Conservation (phyloP, 2,113 vertebrate species). For the Girardinichthys multiradiatus region DNA sequence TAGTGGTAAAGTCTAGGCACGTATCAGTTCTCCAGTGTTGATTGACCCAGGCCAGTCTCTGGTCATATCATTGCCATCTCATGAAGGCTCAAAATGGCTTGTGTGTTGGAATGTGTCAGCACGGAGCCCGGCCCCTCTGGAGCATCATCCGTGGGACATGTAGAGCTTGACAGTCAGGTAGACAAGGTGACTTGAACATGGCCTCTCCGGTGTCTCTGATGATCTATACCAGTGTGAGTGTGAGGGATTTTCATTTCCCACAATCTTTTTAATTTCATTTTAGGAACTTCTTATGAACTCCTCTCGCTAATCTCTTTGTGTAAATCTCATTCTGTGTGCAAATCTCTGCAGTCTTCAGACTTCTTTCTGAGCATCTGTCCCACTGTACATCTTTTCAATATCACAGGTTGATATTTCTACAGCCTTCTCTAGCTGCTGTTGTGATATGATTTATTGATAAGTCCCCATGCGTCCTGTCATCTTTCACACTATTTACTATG, state of each 20-base stretch:
- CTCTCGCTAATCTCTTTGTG: conserved; percentile 18
- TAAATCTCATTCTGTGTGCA: conserved; percentile 18
- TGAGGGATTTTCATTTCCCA: conserved; percentile 1
- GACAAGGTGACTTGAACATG: conserved; percentile 20
- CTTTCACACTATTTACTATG: conserved; percentile 30
- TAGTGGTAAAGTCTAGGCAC: conserved; percentile 64
- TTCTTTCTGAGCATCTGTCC: conserved; percentile 19
- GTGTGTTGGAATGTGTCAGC: conserved; percentile 45
- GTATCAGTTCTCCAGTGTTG: conserved; percentile 52
- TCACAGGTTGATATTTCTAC: conserved; percentile 3
- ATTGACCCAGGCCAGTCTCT: conserved; percentile 67
- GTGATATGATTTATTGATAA: conserved; percentile 53
- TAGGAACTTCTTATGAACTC: conserved; percentile 7
- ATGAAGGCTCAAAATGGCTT: conserved; percentile 54
- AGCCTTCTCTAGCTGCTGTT: conserved; percentile 20
- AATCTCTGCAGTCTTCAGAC: conserved; percentile 13
- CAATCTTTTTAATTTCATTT: conserved; percentile 31
- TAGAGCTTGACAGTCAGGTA: conserved; percentile 49
- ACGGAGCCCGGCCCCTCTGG: conserved; percentile 33
- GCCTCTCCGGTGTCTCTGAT: conserved; percentile 26
- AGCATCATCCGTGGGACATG: conserved; percentile 41
- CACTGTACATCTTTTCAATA: conserved; percentile 12
- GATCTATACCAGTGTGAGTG: conserved; percentile 17
- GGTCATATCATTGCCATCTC: conserved; percentile 51
- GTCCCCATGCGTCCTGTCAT: conserved; percentile 48